A percentile compares a stretch with the other conserved stretches of the same genome.
These are phyloP conservation scores for Psilopsiagon aurifrons DNA, from an alignment of 2,113 vertebrate genomes.

Conservation along the genomic window DNA sequence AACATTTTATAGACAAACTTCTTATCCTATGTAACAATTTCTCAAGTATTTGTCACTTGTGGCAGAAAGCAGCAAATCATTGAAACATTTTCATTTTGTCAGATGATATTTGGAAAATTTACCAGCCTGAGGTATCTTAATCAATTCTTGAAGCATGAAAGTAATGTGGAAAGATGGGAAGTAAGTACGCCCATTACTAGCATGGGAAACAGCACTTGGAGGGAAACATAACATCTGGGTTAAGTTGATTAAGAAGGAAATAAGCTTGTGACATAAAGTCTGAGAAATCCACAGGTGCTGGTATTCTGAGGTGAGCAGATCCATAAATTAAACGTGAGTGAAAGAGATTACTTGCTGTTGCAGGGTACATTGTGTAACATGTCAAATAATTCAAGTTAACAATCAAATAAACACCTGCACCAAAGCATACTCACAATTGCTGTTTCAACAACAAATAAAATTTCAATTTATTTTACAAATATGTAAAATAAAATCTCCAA, in stretches of 20 bases:
- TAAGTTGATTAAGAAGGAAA: background rate
- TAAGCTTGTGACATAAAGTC: background rate
- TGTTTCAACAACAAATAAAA: background rate
- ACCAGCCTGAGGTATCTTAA: background rate
- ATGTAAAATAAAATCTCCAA: background rate
- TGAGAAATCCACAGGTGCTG: background rate
- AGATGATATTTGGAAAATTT: background rate
- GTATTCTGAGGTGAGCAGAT: background rate
- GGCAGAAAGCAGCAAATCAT: background rate
- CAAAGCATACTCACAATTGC: background rate
- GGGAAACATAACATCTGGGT: background rate
- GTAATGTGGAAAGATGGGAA: background rate
- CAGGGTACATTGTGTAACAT: background rate
- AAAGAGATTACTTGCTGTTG: background rate
- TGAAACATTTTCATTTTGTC: constrained; percentile 2
- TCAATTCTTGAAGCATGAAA: background rate
- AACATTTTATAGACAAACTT: background rate
- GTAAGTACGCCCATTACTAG: background rate
- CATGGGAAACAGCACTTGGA: background rate
- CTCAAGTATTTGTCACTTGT: background rate
- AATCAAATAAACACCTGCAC: background rate
- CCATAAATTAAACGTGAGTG: background rate
- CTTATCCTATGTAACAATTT: background rate
- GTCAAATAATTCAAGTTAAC: background rate
- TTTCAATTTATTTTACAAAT: background rate